Conservation (phyloP, 2,113 vertebrate genomes). For the Hemibates koningsi region DNA sequence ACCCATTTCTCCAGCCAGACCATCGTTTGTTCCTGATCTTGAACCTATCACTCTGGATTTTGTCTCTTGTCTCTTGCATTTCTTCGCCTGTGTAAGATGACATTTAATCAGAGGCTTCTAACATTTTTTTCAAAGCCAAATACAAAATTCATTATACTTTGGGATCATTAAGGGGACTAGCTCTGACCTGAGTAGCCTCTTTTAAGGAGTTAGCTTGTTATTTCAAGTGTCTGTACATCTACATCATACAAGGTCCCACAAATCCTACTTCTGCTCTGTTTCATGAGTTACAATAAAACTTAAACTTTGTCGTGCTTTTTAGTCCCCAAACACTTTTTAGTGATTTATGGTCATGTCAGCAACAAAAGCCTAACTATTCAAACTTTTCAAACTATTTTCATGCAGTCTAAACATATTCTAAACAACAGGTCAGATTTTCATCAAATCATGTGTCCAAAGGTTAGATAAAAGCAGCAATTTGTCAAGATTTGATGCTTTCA, state of each 20-base stretch:
- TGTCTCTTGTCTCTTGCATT: neutral
- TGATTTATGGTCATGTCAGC: neutral
- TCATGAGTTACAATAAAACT: neutral
- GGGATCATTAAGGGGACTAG: neutral
- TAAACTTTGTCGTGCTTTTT: neutral
- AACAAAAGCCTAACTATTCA: neutral
- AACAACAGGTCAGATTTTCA: neutral
- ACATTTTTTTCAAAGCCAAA: neutral
- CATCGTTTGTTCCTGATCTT: neutral
- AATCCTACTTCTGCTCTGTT: neutral
- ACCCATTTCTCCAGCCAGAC: neutral
- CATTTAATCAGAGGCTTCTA: neutral
- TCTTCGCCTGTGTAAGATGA: neutral
- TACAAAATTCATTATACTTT: neutral
- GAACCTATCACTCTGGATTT: neutral
- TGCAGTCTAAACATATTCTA: neutral
- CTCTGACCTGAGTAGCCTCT: neutral
- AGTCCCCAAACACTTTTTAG: neutral
- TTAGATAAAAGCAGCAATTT: neutral
- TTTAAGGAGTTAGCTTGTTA: neutral
- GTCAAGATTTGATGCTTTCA: neutral
- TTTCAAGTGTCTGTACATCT: neutral
- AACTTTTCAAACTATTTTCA: rapidly evolving
- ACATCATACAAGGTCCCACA: neutral
- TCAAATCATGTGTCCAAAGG: neutral